phyloP scores from a whole-genome alignment of 2,888 invertebrate genomes.

The Diloba caeruleocephala region DNA sequence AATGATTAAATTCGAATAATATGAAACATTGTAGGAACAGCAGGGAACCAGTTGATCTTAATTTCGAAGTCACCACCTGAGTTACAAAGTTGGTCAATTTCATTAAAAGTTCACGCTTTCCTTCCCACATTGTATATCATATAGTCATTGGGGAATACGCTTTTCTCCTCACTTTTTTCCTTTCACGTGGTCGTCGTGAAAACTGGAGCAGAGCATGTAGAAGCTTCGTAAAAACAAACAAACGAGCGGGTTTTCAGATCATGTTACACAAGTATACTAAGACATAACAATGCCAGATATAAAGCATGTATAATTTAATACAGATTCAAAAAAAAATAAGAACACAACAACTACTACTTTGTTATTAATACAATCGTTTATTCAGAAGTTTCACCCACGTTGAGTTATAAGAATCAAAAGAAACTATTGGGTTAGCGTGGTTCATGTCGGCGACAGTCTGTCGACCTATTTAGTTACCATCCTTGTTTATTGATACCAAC shows the following conservation, averaged over 20 bases:
- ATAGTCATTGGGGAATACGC: conserved; percentile 10
- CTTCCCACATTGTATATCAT: conserved; percentile 10
- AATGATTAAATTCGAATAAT: conserved; percentile 39
- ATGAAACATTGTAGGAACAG: conserved; percentile 11
- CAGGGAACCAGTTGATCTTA: conserved; percentile 1
- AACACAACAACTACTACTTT: no score
- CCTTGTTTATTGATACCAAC: conserved; percentile 17
- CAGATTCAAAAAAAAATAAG: conserved; percentile 1
- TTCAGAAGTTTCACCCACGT: background rate
- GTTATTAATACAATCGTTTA: conserved; percentile 8
- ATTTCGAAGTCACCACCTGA: conserved; percentile 12
- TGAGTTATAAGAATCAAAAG: conserved; percentile 13
- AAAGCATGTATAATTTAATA: background rate
- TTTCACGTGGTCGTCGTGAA: conserved; percentile 2
- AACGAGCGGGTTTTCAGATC: conserved; percentile 3
- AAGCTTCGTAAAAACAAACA: conserved; percentile 1
- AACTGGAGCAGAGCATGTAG: conserved; percentile 7
- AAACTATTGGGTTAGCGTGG: conserved; percentile 7
- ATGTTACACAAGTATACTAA: background rate
- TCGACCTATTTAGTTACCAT: conserved; percentile 10
- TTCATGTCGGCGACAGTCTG: conserved; percentile 1
- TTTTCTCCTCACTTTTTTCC: background rate
- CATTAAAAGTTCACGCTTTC: conserved; percentile 34
- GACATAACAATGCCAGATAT: background rate
- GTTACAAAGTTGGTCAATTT: conserved; percentile 46